phyloP scores from a whole-genome alignment of 2,113 vertebrate genomes.

The Ancistrus triradiatus region DNA sequence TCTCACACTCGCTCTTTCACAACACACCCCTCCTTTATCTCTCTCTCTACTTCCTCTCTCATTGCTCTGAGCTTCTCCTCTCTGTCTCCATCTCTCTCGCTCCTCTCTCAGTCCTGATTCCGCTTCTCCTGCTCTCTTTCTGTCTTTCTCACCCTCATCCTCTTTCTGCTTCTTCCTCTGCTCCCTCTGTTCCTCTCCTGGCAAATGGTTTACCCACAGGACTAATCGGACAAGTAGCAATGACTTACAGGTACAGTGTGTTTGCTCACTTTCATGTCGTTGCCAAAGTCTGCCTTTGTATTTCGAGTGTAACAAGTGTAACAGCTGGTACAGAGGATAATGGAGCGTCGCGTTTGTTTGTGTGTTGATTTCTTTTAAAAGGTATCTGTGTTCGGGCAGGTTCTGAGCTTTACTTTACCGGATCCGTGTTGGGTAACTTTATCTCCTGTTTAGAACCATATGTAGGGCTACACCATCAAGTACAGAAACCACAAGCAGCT shows the following conservation, averaged over 20 bases:
- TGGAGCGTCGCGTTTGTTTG: background rate
- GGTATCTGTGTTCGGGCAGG: too few species aligned
- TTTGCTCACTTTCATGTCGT: background rate
- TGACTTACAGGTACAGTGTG: constrained; percentile 42
- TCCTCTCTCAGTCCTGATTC: constrained; percentile 27
- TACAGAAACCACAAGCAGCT: too few species aligned
- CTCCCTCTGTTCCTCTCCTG: constrained; percentile 11
- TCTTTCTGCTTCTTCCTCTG: constrained; percentile 6
- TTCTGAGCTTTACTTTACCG: too few species aligned
- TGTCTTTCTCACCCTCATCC: constrained; percentile 1
- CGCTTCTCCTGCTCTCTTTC: constrained; percentile 55
- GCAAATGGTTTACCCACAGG: background rate
- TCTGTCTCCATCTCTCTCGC: constrained; percentile 22
- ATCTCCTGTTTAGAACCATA: too few species aligned
- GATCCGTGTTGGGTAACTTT: too few species aligned
- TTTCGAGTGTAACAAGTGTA: constrained; percentile 1
- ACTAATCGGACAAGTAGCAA: constrained; percentile 42
- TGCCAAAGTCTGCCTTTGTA: background rate
- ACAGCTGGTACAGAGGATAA: background rate
- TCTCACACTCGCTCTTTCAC: constrained; percentile 34
- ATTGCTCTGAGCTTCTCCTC: constrained; percentile 20
- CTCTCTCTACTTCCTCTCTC: constrained; percentile 27
- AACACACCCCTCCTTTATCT: too few species aligned
- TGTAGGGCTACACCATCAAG: too few species aligned
- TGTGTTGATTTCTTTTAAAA: background rate